Conservation (phyloP, 2,888 invertebrate genomes). For the Lasius fuliginosus region DNA sequence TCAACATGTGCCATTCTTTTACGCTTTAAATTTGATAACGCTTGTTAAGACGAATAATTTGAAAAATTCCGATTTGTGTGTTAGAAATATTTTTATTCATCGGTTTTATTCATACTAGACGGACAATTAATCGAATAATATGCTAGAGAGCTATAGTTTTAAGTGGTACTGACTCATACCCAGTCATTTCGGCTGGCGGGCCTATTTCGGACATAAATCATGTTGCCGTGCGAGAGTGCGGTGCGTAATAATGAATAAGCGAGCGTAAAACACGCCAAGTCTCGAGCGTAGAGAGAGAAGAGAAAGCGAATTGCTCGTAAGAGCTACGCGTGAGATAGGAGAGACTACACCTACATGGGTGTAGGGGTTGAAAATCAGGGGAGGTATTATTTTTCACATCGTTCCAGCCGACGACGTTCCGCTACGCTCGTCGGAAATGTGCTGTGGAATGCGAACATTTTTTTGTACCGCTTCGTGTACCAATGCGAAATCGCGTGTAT, state of each 20-base stretch:
- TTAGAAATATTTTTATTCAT: constrained; percentile 64
- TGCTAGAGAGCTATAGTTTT: constrained; percentile 44
- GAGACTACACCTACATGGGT: neutral
- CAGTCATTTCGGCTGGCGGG: constrained; percentile 54
- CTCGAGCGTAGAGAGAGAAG: constrained; percentile 56
- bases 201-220: constrained; percentile 73
- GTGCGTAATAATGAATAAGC: constrained; percentile 74
- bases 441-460: constrained; percentile 20
- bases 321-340: neutral
- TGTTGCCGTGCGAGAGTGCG: constrained; percentile 44
- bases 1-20: neutral
- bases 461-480: neutral
- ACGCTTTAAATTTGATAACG: neutral
- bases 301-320: constrained; percentile 48
- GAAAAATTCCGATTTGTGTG: neutral
- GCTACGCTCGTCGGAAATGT: constrained; percentile 22
- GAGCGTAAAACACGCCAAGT: constrained; percentile 69
- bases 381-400: constrained; percentile 25
- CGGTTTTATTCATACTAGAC: constrained; percentile 64
- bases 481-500: neutral
- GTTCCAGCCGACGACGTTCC: constrained; percentile 15
- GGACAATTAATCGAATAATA: constrained; percentile 63
- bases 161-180: constrained; percentile 71
- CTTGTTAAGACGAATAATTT: neutral
- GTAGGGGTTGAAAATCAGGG: neutral